A percentile compares a stretch with the other conserved stretches of the same genome.
phyloP scores from a whole-genome alignment of 1,140 invertebrate genomes.

The Carcinoscorpius rotundicauda region DNA sequence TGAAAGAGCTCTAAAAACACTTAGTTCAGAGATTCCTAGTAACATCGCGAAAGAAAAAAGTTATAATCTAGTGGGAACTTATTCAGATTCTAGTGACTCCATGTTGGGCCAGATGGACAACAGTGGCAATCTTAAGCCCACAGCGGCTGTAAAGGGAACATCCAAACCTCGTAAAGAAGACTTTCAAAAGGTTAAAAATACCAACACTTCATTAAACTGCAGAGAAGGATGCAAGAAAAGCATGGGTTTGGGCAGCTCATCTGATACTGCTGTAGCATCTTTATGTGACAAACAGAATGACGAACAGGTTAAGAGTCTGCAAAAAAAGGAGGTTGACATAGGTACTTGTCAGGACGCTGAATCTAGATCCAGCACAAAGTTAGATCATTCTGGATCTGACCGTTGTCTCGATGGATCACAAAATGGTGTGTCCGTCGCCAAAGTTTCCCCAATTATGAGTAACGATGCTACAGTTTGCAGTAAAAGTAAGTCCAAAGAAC shows the following conservation, averaged over 20 bases:
- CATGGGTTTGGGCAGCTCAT: no score
- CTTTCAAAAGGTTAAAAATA: no score
- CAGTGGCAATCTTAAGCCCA: conserved; percentile 79
- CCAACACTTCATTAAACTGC: no score
- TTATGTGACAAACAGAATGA: no score
- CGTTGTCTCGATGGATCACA: conserved; percentile 6
- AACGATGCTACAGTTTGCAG: conserved; percentile 5
- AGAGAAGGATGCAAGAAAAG: no score
- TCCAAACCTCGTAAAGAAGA: conserved; percentile 27
- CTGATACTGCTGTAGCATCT: no score
- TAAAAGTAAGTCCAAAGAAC: no score
- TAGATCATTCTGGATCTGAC: not conserved
- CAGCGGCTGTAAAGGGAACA: conserved; percentile 78
- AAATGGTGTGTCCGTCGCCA: conserved; percentile 39
- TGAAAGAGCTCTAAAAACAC: not conserved
- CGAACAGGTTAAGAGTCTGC: no score
- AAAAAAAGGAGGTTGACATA: no score
- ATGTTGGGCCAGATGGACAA: conserved; percentile 25
- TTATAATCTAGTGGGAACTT: conserved; percentile 5
- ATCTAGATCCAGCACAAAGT: no score
- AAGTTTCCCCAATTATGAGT: conserved; percentile 57
- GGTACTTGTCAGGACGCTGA: no score
- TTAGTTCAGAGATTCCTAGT: not conserved
- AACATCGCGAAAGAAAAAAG: conserved; percentile 3
- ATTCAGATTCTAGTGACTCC: conserved; percentile 9